phyloP scores from a whole-genome alignment of 2,888 invertebrate species.

The Cephus nigrinus region DNA sequence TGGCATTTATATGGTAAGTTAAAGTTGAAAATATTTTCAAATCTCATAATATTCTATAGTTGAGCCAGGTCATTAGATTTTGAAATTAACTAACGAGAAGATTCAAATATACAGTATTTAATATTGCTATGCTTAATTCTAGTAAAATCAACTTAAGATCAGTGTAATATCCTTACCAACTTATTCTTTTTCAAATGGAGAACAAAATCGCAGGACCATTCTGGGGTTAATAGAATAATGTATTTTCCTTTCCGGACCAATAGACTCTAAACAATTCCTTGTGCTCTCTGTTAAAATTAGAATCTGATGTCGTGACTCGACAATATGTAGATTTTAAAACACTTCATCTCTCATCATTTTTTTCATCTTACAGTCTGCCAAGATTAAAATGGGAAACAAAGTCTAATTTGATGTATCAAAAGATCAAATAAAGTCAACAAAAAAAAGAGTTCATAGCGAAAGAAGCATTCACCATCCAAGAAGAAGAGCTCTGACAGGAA shows the following conservation, averaged over 20 bases:
- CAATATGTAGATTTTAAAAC: background rate
- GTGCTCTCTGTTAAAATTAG: background rate
- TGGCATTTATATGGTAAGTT: slow-evolving; percentile 87
- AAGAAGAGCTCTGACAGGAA: slow-evolving; percentile 11
- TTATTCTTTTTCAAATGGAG: too few species aligned
- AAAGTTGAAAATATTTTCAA: slow-evolving; percentile 3
- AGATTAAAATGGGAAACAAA: slow-evolving; percentile 82
- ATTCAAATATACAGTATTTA: background rate
- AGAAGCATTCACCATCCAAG: background rate
- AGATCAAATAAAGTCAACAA: slow-evolving; percentile 7
- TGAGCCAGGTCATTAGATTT: background rate
- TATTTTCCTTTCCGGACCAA: too few species aligned
- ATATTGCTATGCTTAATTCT: background rate
- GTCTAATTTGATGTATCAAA: slow-evolving; percentile 47
- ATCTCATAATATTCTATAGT: background rate
- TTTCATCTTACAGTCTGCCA: slow-evolving; percentile 70
- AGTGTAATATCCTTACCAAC: too few species aligned
- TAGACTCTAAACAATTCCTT: background rate
- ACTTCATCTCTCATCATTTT: background rate
- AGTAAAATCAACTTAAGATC: too few species aligned
- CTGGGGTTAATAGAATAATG: too few species aligned
- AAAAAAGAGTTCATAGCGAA: slow-evolving; percentile 4
- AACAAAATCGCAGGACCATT: too few species aligned
- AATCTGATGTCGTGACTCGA: background rate
- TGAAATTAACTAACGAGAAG: background rate